Evolutionary conservation across 2,888 invertebrate species (phyloP), one percentile per base, ranked within the genome.

Genomic region (Drosophila dives): DNA sequence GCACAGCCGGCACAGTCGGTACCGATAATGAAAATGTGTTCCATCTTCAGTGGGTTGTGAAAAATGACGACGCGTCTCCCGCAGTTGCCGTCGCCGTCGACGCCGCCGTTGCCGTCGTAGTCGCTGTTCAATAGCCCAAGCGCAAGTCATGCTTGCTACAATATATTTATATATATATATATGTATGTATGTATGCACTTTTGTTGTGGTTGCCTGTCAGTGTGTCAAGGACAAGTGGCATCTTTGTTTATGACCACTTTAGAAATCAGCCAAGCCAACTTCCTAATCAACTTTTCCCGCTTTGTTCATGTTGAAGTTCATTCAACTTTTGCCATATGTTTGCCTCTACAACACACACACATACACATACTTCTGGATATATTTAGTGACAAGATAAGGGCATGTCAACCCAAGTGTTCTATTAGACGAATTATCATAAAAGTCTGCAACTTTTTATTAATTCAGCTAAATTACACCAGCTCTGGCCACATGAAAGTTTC

Each of bases 181-280:
- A 20, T 42, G 38, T 23, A 63, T 49, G 53, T 64, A 17, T 65
- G 64, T 49, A 59, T 64, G 59, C 49, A 58, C 68, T 48, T 65
- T 73, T 62, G 49, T 50, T 66, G 75, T 61, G 70, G 77, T 64
- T 74, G 81, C 64, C 85, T 87, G 79, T 84, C 85, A 85, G 80
- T 85, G 85, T 85, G 84, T 85, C 84, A 85, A 85, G 84, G 84
- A 89, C 84, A 89, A 85, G 85, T 89, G 85, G 84, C 85, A 81
- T 89, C 85, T 77, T 81, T 78, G 78, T 80, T 78, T 78, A 78
- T 78, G 77, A 68, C 77, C 77, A 80, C 77, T 78, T 78, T 78
- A 80, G 77, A 80, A 78, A 72, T 72, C 77, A 80, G 59, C 64
- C 81, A 68, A 76, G 81, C 63, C 60, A 76, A 80, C 80, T 80